These are phyloP conservation scores for Amphipyra berbera DNA, from an alignment of 2,888 invertebrate genomes.

Conservation along the genomic window DNA sequence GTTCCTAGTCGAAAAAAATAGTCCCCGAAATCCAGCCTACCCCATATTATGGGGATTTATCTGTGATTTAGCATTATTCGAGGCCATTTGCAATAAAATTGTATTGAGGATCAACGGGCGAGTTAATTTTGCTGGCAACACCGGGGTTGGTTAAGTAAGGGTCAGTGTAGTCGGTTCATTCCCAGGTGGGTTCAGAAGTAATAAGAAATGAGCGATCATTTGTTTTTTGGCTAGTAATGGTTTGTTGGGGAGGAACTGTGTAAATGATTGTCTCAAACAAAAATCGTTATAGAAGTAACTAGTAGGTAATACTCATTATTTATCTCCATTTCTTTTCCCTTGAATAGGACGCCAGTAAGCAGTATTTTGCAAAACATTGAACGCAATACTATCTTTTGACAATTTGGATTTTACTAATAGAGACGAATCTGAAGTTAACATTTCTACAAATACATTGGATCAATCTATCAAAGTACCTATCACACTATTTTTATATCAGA, in stretches of 20 bases:
- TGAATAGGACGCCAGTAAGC: too few relatives aligned
- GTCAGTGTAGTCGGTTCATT: slow-evolving; percentile 67
- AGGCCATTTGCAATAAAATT: slow-evolving; percentile 83
- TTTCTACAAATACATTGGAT: too few relatives aligned
- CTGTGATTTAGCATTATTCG: slow-evolving; percentile 83
- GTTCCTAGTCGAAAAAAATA: slow-evolving; percentile 71
- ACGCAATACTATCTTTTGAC: too few relatives aligned
- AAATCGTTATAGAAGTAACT: neutral
- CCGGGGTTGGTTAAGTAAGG: slow-evolving; percentile 60
- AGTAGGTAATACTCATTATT: neutral
- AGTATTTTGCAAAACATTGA: too few relatives aligned
- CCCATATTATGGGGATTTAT: slow-evolving; percentile 78
- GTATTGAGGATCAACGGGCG: slow-evolving; percentile 77
- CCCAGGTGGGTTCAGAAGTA: slow-evolving; percentile 67
- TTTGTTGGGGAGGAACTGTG: slow-evolving; percentile 27
- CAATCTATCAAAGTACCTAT: too few relatives aligned
- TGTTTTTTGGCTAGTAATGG: slow-evolving; percentile 47
- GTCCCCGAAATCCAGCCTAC: slow-evolving; percentile 67
- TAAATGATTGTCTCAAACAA: slow-evolving; percentile 26
- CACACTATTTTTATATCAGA: too few relatives aligned
- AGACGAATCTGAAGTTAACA: too few relatives aligned
- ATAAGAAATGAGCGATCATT: slow-evolving; percentile 62
- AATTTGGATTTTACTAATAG: too few relatives aligned
- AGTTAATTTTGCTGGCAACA: slow-evolving; percentile 79
- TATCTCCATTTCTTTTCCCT: neutral